Percentiles rank a stretch among this genome's conserved stretches.
phyloP scores from a whole-genome alignment of 2,113 vertebrate species.

The Ctenodactylus gundi region DNA sequence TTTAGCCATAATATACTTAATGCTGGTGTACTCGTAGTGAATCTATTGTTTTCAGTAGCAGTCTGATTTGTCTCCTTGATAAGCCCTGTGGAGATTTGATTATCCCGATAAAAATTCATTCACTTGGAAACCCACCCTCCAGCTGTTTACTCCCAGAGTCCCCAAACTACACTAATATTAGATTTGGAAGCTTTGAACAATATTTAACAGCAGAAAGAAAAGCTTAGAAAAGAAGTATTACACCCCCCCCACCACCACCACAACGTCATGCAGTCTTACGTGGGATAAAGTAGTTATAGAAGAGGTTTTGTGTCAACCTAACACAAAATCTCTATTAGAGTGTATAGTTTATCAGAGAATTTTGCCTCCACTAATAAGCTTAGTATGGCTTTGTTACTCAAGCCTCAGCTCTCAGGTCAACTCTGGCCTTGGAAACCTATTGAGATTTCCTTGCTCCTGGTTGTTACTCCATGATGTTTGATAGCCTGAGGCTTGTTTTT shows the following conservation, averaged over 20 bases:
- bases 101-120: slow-evolving; percentile 90
- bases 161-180: slow-evolving; percentile 82
- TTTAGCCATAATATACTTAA: slow-evolving; percentile 66
- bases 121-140: slow-evolving; percentile 87
- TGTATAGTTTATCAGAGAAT: slow-evolving; percentile 40
- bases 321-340: slow-evolving; percentile 53
- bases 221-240: slow-evolving; percentile 76
- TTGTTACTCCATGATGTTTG: slow-evolving; percentile 61
- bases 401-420: slow-evolving; percentile 54
- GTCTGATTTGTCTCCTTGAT: slow-evolving; percentile 86
- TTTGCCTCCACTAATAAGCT: slow-evolving; percentile 60
- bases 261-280: too few species aligned
- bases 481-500: slow-evolving; percentile 72
- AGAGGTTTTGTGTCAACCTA: slow-evolving; percentile 53
- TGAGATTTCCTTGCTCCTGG: slow-evolving; percentile 55
- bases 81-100: slow-evolving; percentile 88
- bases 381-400: slow-evolving; percentile 41
- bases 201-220: slow-evolving; percentile 79
- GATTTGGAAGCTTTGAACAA: slow-evolving; percentile 80
- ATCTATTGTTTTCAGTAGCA: slow-evolving; percentile 86
- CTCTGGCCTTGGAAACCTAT: slow-evolving; percentile 64
- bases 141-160: slow-evolving; percentile 89
- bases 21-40: slow-evolving; percentile 71
- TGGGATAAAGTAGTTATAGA: slow-evolving; percentile 26
- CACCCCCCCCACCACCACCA: too few species aligned